These are phyloP conservation scores for Stictonetta naevosa DNA, from an alignment of 2,113 vertebrate species.

Conservation along the genomic window DNA sequence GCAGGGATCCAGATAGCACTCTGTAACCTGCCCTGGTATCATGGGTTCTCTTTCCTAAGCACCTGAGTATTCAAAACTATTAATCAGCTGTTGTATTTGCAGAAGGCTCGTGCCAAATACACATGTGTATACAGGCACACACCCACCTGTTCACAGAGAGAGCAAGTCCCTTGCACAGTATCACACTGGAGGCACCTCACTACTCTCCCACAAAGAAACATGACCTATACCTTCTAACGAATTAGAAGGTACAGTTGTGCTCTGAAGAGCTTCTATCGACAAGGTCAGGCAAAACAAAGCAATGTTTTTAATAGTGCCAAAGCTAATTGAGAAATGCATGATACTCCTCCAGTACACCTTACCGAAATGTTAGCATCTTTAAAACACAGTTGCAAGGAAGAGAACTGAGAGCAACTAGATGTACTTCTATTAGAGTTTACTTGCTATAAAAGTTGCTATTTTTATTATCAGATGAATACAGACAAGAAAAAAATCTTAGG, in stretches of 20 bases:
- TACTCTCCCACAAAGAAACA: background rate
- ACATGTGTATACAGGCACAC: background rate
- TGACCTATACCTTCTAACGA: background rate
- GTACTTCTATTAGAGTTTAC: background rate
- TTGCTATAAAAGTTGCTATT: background rate
- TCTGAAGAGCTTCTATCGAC: background rate
- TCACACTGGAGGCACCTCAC: background rate
- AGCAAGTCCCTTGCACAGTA: background rate
- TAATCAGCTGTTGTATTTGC: background rate
- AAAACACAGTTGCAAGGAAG: background rate
- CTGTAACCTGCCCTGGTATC: background rate
- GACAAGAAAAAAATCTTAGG: background rate
- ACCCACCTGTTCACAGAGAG: background rate
- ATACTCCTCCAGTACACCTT: background rate
- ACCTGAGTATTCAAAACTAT: background rate
- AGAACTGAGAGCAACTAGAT: background rate
- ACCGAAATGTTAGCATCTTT: background rate
- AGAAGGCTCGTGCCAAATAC: background rate
- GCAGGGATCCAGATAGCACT: background rate
- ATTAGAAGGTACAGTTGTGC: background rate
- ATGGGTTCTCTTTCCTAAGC: background rate
- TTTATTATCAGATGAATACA: background rate
- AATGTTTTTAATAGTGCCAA: background rate
- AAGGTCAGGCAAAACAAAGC: background rate
- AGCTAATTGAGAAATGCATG: background rate